Evolutionary conservation across 64 coral and sea anemone genomes (phyloP).

Genomic region (Orbicella faveolata): DNA sequence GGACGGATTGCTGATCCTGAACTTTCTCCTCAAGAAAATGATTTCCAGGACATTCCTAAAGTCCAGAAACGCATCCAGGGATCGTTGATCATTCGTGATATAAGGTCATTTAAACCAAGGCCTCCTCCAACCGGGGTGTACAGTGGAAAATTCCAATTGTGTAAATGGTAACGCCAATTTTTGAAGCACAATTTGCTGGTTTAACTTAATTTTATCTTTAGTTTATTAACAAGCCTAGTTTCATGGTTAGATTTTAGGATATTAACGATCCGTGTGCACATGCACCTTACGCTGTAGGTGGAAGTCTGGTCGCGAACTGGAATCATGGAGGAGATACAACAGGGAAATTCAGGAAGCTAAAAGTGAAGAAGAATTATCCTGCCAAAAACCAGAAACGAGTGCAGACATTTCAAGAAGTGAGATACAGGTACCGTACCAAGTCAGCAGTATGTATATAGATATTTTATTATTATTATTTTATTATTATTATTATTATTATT

Average conservation of each 20-base stretch:
- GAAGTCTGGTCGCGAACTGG: conserved; percentile 11
- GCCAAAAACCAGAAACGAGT: background rate
- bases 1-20: background rate
- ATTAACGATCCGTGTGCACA: background rate
- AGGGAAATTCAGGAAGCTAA: background rate
- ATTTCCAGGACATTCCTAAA: background rate
- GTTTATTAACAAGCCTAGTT: too few species aligned
- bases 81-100: background rate
- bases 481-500: too few species aligned
- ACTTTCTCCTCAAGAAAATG: background rate
- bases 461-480: too few species aligned
- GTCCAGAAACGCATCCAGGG: background rate
- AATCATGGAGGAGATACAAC: background rate
- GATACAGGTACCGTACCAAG: background rate
- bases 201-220: too few species aligned
- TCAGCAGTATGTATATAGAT: too few species aligned
- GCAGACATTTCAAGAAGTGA: background rate
- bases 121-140: background rate
- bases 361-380: background rate
- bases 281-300: background rate
- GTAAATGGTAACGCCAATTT: conserved; percentile 3
- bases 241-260: too few species aligned
- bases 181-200: background rate
- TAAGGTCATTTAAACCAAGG: background rate
- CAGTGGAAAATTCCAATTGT: background rate